A percentile compares a stretch with the other conserved stretches of the same genome.
Evolutionary conservation across 2,113 vertebrate genomes (phyloP).

Genomic region (Balaeniceps rex): DNA sequence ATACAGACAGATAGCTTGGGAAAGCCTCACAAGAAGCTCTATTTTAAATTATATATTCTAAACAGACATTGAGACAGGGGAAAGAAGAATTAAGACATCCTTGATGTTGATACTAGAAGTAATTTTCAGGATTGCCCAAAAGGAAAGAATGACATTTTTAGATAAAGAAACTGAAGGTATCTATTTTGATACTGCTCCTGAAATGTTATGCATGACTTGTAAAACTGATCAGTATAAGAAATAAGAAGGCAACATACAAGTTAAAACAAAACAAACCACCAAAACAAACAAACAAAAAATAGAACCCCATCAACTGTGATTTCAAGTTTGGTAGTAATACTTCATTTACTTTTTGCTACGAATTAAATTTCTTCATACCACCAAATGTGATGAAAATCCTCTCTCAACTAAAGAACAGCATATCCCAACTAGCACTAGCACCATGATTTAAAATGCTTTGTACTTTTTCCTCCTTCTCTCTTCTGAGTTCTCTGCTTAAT

Average conservation of each 20-base stretch:
- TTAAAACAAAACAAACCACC: not conserved
- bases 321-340: conserved; percentile 36
- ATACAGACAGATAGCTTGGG: not conserved
- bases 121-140: not conserved
- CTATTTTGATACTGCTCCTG: not conserved
- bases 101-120: not conserved
- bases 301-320: not conserved
- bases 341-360: conserved; percentile 15
- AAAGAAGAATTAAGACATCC: not conserved
- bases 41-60: not conserved
- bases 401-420: not conserved
- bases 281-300: not conserved
- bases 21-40: not conserved
- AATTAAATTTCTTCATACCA: conserved; percentile 43
- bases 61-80: not conserved
- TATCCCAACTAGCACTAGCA: not conserved
- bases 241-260: not conserved
- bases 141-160: not conserved
- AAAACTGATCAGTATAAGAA: not conserved
- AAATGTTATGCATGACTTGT: not conserved
- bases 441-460: not conserved
- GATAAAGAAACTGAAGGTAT: not conserved
- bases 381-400: conserved; percentile 24
- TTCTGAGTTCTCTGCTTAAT: not conserved
- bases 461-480: not conserved